Evolutionary conservation across 2,888 invertebrate species (phyloP), one percentile per base, ranked within the genome.

Genomic region (Euclidia mi): DNA sequence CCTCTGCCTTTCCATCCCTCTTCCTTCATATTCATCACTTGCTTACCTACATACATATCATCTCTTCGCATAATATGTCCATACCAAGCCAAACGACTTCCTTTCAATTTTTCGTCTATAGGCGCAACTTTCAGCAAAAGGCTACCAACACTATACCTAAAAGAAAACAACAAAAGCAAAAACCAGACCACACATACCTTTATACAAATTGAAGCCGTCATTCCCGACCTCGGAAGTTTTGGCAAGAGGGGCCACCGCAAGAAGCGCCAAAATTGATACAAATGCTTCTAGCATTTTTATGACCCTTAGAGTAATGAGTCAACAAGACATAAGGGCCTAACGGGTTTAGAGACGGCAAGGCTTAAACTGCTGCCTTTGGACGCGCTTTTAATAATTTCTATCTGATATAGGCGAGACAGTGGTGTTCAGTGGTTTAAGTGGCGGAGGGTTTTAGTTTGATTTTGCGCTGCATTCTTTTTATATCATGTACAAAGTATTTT

Each of bases 181-280:
- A n/a, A n/a, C n/a, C n/a, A n/a, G n/a, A 41, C n/a, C n/a, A 15
- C 2, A 15, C 6, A 20, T 79, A 93, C 94, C 94, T 92, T 94
- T 94, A 71, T 93, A 93, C 70, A 87, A 91, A 81, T 93, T 94
- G 78, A 92, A 92, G 58, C 91, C 93, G 58, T 92, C 92, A 65
- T 88, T 91, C 34, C 88, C 88, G 38, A 86, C 67, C 41, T 90
- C 91, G 6, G 88, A 80, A 57, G 85, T 78, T 71, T 82, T 81
- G 40, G 70, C 42, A 10, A 64, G 75, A 14, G 84, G 66, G 18
- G 74, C 71, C 10, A 82, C 71, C n/a, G 87, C 87, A 31, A 88
- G 68, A 17, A 92, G 64, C 51, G 85, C 85, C 48, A 92, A 71
- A 76, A 92, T 82, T 75, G 89, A 88, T 76, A 92, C 74, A 70